Conservation (phyloP, 2,797 vertebrate genomes). For the Philypnodon macrostomus region DNA sequence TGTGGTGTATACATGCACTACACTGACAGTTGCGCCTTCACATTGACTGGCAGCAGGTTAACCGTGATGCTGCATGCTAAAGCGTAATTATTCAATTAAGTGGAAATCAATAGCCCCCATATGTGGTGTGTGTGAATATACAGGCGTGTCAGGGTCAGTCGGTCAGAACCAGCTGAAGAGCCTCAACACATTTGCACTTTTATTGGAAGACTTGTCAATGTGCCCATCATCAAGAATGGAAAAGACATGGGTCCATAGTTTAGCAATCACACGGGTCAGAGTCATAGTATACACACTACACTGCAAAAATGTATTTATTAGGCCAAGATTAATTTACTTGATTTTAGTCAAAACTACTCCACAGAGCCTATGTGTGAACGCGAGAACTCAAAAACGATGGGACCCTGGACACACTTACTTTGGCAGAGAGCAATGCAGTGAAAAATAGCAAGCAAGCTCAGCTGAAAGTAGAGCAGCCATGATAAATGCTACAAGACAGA, state of each 20-base stretch:
- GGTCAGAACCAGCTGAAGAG: slow-evolving; percentile 6
- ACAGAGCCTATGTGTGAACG: too few species aligned
- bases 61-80: slow-evolving; percentile 47
- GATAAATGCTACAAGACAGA: slow-evolving; percentile 57
- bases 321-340: too few species aligned
- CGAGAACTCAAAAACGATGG: too few species aligned
- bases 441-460: slow-evolving; percentile 51
- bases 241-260: not conserved
- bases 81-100: slow-evolving; percentile 55
- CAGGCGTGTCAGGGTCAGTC: slow-evolving; percentile 40
- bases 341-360: too few species aligned
- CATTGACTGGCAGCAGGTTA: slow-evolving; percentile 37
- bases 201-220: slow-evolving; percentile 1
- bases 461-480: slow-evolving; percentile 62
- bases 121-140: slow-evolving; percentile 39
- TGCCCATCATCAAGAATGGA: not conserved
- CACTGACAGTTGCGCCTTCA: slow-evolving; percentile 6
- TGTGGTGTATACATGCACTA: slow-evolving; percentile 3
- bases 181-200: slow-evolving; percentile 11
- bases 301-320: too few species aligned
- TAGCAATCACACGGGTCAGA: not conserved
- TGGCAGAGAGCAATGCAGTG: too few species aligned
- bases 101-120: slow-evolving; percentile 51
- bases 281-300: not conserved
- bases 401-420: too few species aligned